Evolutionary conservation across 1,140 invertebrate species (phyloP).

Genomic region (Cryptotermes secundus): DNA sequence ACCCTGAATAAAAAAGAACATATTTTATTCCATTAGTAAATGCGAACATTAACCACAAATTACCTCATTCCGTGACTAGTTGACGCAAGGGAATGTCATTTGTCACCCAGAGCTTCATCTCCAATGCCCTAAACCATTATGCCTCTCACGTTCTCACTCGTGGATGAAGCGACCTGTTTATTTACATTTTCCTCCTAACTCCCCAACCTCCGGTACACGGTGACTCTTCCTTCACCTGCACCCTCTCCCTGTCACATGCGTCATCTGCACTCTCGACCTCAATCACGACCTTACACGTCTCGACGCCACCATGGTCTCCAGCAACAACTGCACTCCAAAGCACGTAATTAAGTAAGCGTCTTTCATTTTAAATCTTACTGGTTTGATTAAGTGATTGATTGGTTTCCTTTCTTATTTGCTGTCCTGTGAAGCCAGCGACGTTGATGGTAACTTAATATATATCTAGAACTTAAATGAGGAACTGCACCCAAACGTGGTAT

Average conservation of each 20-base stretch:
- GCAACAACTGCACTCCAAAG: background rate
- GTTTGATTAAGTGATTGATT: background rate
- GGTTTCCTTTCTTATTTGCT: background rate
- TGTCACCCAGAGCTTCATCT: too few relatives aligned
- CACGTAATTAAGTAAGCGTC: background rate
- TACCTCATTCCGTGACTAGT: background rate
- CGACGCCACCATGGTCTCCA: background rate
- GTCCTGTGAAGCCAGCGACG: too few relatives aligned
- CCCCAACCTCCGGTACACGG: background rate
- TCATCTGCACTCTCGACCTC: background rate
- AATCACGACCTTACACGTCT: background rate
- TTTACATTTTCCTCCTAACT: background rate
- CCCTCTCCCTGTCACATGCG: background rate
- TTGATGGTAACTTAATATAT: too few relatives aligned
- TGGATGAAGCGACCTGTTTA: background rate
- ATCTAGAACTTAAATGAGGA: too few relatives aligned
- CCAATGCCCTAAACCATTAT: background rate
- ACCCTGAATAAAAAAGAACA: too few relatives aligned
- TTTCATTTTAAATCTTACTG: background rate
- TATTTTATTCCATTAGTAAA: background rate
- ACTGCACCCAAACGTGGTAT: too few relatives aligned
- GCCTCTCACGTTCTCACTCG: background rate
- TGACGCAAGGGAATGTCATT: background rate
- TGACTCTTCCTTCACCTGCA: background rate
- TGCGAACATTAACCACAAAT: background rate